Evolutionary conservation across 2,113 vertebrate species (phyloP), one percentile per base, ranked within the genome.

Genomic region (Chlorodrepanis virens): DNA sequence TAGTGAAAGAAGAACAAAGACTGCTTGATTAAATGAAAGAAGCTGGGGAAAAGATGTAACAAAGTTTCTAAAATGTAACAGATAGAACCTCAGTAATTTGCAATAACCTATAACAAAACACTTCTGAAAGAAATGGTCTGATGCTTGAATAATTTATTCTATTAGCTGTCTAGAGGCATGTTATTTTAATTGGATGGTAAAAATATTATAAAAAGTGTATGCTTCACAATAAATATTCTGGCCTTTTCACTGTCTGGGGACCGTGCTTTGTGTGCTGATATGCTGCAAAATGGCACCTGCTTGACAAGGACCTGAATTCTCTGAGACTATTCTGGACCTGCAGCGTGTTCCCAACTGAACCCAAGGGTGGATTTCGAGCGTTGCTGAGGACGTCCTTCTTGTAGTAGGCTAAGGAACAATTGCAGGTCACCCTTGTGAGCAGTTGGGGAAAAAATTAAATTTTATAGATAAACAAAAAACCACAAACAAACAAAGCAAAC

Each of bases 351-450:
- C 56, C 44, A 76, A 3, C 44, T 25, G 44, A 39, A 49, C 12
- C 0, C 3, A 59, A 28, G 6, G 11, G 29, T 49, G 35, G 14
- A 59, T 69, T 59, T 82, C 11, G 7, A 28, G 44, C 28, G 59
- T n/a, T 13, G 7, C n/a, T 11, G 18, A 49, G 78, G 14, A 49
- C 0, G 1, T 49, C 14, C 18, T 25, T 81, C 53, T 40, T 12
- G 2, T 5, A 2, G 2, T 18, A 8, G 35, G 53, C 29, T 23
- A n/a, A n/a, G 29, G 44, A 59, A 39, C 0, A 0, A 40, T 57
- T 69, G 33, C 35, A 69, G 28, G 44, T 49, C 44, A n/a, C 23
- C 23, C 23, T 59, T n/a, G 14, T 0, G 4, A 40, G 35, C 9
- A 18, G 19, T 3, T 59, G 53, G 9, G 33, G 27, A 33, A 69